A percentile compares a stretch with the other conserved stretches of the same genome.
Conservation (phyloP, 2,113 vertebrate genomes). For the Merops nubicus region DNA sequence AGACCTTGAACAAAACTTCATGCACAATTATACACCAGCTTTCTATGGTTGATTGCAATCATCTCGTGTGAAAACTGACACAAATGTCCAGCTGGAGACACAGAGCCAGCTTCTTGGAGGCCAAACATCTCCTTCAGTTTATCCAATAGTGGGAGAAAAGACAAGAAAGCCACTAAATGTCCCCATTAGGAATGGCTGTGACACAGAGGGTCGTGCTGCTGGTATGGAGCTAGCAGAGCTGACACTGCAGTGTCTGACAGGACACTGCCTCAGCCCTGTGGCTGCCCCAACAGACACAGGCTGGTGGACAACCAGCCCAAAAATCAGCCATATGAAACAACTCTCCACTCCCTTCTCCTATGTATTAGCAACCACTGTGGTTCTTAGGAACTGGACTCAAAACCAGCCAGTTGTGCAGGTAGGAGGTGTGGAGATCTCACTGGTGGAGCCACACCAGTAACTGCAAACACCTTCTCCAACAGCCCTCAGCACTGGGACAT, state of each 20-base stretch:
- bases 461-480: neutral
- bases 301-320: neutral
- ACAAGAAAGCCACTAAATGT: neutral
- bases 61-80: neutral
- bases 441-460: neutral
- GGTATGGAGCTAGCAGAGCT: neutral
- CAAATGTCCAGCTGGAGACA: neutral
- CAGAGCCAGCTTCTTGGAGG: neutral
- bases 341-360: neutral
- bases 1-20: neutral
- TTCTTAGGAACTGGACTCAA: neutral
- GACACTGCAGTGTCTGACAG: neutral
- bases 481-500: neutral
- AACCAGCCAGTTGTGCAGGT: neutral
- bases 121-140: neutral
- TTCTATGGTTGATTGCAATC: fast-evolving
- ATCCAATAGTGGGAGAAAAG: neutral
- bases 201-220: neutral
- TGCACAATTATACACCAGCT: neutral
- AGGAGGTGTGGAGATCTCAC: neutral
- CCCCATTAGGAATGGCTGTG: neutral
- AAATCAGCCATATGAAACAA: neutral
- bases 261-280: neutral
- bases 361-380: neutral
- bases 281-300: neutral